Base-by-base conservation (phyloP, 2,113 vertebrate genomes). In the Nestor notabilis region DNA sequence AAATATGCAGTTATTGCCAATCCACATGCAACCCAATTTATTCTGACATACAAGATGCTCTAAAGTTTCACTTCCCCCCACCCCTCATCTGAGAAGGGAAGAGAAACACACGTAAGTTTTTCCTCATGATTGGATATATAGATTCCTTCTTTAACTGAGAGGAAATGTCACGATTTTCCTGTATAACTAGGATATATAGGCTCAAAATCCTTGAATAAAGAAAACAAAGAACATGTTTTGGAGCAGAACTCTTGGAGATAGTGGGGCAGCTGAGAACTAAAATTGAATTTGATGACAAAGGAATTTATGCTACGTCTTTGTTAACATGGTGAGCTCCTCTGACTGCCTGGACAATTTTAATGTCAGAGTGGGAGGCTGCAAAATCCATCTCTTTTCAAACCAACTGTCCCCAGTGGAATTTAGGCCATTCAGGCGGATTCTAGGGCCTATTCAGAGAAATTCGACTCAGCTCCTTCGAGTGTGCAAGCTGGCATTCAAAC, bases 51-150 rank as follows among this genome's bases (percentile, higher is more conserved):
- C 43, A 89, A 94, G 13, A 37, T 7, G 9, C 23, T 84, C 43
- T 47, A 5, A 47, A 47, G 39, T 58, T 71, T 35, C 29, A 31
- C 2, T 37, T 69, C 6, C 24, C 21, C 8, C 4, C 4, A 17
- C 7, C 2, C 2, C 0, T 8, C 46, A 44, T 27, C 10, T 28
- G 20, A 64, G 19, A 76, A 4, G 5, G 4, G 9, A 27, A 69
- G 17, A 56, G 11, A 66, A 4, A 66, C 4, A 7, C 1, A 66
- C 3, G 3, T 1, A 23, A 9, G 5, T 16, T 71, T 64, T 66
- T 53, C 21, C 21, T 78, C 47, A 29, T 9, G 12, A 84, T 83
- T 33, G 15, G 19, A 39, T 60, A 12, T 35, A 24, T 1, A 46
- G 50, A 86, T 71, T 35, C 31, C 21, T n/a, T 13, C 52, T 89